Base-by-base conservation (phyloP, 2,113 vertebrate species). In the Eulacestoma nigropectus region DNA sequence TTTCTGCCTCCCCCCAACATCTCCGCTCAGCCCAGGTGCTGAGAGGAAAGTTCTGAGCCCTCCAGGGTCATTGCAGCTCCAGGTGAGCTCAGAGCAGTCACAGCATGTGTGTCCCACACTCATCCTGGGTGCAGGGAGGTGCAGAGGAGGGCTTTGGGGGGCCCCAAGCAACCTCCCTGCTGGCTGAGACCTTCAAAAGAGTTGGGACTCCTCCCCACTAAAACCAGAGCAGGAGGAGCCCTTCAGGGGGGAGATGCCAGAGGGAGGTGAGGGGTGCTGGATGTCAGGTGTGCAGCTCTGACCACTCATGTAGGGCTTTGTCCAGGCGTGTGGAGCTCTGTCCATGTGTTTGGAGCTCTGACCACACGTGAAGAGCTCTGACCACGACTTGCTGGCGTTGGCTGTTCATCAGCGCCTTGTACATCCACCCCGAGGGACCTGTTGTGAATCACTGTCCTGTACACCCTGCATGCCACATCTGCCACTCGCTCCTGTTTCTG, bases 361-460 rank as follows among this genome's bases (percentile, higher is more conserved):
- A 4, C 20, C 47, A 14, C 23, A 4, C 2, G 0, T 60, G 2
- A 4, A 6, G 16, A 77, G 29, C 47, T 63, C 47, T 64, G 59
- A 4, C 16, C 44, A 49, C 0, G 0, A 14, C 10, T 32, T 23
- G 23, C 65, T 22, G 1, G 21, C 0, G 0, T 2, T 55, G 68
- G 17, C 55, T 6, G 2, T 4, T 22, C 25, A 0, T 12, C 4
- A 15, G 25, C 18, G 49, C 46, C 16, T 0, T 3, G 23, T 13
- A 1, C 30, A 0, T 6, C 33, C 4, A 4, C 16, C 47, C 17
- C 26, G n/a, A 72, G 35, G 27, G 30, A 10, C 6, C 8, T 11
- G 63, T 22, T 86, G 67, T 14, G 2, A 30, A 14, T 46, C 9
- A 2, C 21, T 26, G 0, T 57, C 59, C 57, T 79, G 37, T 8